Evolutionary conservation across 2,888 invertebrate species (phyloP).

Genomic region (Leucophenga montana): DNA sequence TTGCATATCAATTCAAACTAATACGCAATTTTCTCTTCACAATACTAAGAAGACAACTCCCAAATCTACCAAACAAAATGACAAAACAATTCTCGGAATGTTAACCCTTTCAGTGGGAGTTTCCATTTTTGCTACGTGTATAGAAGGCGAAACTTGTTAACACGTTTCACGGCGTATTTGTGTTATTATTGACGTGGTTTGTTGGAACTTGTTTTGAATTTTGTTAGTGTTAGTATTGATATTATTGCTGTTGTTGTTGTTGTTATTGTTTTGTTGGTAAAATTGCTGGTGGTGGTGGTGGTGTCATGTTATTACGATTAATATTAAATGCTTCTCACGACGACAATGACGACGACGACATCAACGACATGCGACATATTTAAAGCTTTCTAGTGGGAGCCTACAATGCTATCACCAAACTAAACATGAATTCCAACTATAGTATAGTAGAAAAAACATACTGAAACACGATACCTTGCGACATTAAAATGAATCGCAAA

Average conservation of each 20-base stretch:
- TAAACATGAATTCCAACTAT: background rate
- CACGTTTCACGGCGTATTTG: conserved; percentile 50
- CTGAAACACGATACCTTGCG: conserved; percentile 51
- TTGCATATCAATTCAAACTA: too few species aligned
- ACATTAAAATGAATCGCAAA: conserved; percentile 52
- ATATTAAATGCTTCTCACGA: conserved; percentile 57
- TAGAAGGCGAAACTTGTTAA: conserved; percentile 56
- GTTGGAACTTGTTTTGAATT: background rate
- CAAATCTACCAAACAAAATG: too few species aligned
- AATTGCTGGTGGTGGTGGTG: conserved; percentile 38
- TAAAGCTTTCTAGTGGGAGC: background rate
- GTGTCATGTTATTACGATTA: conserved; percentile 63
- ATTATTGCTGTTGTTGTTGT: too few species aligned
- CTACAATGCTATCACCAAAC: background rate
- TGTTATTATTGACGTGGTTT: conserved; percentile 54
- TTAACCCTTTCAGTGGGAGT: background rate
- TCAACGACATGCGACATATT: conserved; percentile 45
- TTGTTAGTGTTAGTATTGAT: background rate
- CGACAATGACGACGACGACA: conserved; percentile 25
- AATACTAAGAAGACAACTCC: too few species aligned
- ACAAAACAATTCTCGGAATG: background rate
- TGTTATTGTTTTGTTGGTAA: too few species aligned
- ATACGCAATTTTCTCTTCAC: too few species aligned
- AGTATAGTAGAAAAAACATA: conserved; percentile 38
- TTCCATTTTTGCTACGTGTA: background rate